Conservation (phyloP, 2,888 invertebrate species). For the Noctuana brunneofusca region DNA sequence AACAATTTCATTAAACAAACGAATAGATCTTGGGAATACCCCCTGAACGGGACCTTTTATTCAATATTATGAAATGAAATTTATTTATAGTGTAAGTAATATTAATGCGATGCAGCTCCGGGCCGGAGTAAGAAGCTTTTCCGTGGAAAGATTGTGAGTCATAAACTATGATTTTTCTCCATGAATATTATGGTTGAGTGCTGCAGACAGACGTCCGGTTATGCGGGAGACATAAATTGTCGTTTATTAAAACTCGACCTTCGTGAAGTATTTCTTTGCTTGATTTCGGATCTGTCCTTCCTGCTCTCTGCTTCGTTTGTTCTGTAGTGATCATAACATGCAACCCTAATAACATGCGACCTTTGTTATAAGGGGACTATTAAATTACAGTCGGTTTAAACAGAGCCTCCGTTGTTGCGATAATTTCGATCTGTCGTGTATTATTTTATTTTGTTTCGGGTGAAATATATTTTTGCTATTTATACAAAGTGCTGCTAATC, state of each 20-base stretch:
- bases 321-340: too few species aligned
- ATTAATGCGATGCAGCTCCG: conserved; percentile 58
- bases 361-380: too few species aligned
- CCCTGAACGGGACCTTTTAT: conserved; percentile 47
- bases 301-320: background rate
- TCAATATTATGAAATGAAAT: conserved; percentile 62
- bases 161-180: conserved; percentile 78
- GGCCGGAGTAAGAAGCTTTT: conserved; percentile 57
- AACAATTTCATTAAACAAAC: too few species aligned
- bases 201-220: conserved; percentile 52
- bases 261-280: conserved; percentile 13
- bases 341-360: too few species aligned
- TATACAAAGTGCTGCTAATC: too few species aligned
- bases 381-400: too few species aligned
- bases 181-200: conserved; percentile 71
- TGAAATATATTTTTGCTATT: too few species aligned
- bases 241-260: conserved; percentile 40
- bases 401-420: too few species aligned
- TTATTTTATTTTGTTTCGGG: too few species aligned
- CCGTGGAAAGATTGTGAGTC: conserved; percentile 67
- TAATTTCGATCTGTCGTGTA: too few species aligned
- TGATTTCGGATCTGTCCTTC: conserved; percentile 13
- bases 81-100: conserved; percentile 68
- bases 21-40: background rate
- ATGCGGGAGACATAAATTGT: conserved; percentile 52